Base-by-base conservation (phyloP, 2,888 invertebrate species). In the Drosophila prolongata region DNA sequence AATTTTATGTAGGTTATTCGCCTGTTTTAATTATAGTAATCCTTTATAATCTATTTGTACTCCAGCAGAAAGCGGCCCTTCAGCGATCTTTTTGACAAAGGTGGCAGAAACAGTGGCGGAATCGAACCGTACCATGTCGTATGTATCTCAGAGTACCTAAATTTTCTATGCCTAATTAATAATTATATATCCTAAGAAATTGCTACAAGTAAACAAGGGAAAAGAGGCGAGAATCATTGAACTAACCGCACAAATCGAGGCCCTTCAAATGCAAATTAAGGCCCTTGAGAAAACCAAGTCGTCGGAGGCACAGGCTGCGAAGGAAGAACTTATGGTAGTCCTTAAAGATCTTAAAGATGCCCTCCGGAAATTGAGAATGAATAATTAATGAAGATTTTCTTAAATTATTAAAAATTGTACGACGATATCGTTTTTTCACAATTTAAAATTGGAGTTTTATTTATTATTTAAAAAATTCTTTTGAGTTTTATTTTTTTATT, bases 191-290 rank as follows among this genome's bases (percentile, higher is more conserved):
- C 10, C 24, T 1, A 13, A 62, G 62, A 62, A 62, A 62, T 5
- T 43, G 1, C 35, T 62, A 1, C 16, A 62, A 37, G 49, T 35
- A 1, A 59, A 49, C 3, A 62, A 49, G 9, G 49, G 62, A 1
- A 62, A 62, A 5, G 62, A 62, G 35, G 58, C 59, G 2, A 42
- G 3, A 14, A 62, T 62, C 57, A 24, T 62, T 49, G 24, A 59
- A 5, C 10, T 62, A 6, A 50, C 62, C 3, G 59, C 49, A 11
- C 59, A 64, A 37, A 59, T 64, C 27, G 59, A 64, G 16, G 11
- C 16, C 2, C 9, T 64, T 4, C n/a, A 64, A 59, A 5, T 27
- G 27, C 40, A 64, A 10, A 64, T 64, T 6, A 49, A 64, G 3
- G 35, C 49, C 1, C 27, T 64, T n/a, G 14, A 59, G 1, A 49